Conservation (phyloP, 2,113 vertebrate species). For the Lepisosteus osseus region DNA sequence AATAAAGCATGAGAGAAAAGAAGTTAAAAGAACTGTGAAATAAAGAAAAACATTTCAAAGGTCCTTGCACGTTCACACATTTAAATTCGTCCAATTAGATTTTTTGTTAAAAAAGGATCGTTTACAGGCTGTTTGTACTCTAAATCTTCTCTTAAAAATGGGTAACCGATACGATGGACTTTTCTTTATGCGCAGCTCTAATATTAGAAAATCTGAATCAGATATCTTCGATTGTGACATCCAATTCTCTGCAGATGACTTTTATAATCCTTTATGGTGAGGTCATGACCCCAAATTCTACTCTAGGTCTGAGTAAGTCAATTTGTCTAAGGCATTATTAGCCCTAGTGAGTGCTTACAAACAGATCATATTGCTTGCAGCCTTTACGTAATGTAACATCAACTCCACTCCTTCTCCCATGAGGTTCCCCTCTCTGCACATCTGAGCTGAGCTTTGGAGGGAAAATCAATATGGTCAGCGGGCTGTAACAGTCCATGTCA, state of each 20-base stretch:
- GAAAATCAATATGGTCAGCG: not conserved
- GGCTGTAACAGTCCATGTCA: not conserved
- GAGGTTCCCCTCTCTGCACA: not conserved
- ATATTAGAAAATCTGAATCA: conserved; percentile 33
- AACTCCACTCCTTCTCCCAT: conserved; percentile 7
- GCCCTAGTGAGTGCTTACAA: conserved; percentile 9
- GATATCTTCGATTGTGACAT: conserved; percentile 12
- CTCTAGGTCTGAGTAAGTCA: conserved; percentile 19
- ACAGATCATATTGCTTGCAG: conserved; percentile 32
- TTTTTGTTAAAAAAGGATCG: too few species aligned
- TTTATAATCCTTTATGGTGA: conserved; percentile 14
- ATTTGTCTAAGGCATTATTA: conserved; percentile 32
- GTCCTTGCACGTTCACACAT: too few species aligned
- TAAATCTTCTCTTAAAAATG: too few species aligned
- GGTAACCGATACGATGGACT: not conserved
- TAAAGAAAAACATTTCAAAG: too few species aligned
- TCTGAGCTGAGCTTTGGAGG: not conserved
- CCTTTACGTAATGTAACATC: conserved; percentile 41
- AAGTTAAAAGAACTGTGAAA: too few species aligned
- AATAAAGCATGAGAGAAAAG: too few species aligned
- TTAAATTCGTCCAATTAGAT: too few species aligned
- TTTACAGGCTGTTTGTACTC: too few species aligned
- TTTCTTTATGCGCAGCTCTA: conserved; percentile 16
- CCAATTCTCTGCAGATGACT: not conserved
- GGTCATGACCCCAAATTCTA: conserved; percentile 16